Conservation (phyloP, 2,113 vertebrate species). For the Struthio camelus region DNA sequence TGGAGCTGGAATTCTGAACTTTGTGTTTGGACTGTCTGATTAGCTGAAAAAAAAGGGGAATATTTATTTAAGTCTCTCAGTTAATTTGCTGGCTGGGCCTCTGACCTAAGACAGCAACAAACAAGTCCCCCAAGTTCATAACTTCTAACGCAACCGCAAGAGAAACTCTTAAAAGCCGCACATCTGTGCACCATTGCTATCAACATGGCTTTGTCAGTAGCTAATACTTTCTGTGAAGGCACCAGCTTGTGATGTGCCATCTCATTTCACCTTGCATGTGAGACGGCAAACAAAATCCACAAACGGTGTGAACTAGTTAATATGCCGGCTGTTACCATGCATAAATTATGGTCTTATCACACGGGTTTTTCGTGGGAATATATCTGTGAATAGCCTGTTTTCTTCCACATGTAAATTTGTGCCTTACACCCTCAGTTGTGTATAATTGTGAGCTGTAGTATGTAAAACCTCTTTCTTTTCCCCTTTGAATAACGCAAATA, state of each 20-base stretch:
- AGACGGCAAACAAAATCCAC: slow-evolving; percentile 81
- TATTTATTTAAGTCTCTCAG: slow-evolving; percentile 92
- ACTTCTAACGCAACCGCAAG: slow-evolving; percentile 68
- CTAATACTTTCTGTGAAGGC: slow-evolving; percentile 81
- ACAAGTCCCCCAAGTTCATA: slow-evolving; percentile 61
- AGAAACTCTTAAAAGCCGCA: slow-evolving; percentile 74
- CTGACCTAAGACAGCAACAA: slow-evolving; percentile 73
- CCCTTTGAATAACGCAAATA: slow-evolving; percentile 75
- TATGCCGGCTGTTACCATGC: slow-evolving; percentile 79
- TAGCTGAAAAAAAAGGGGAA: slow-evolving; percentile 78
- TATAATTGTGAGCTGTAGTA: slow-evolving; percentile 89
- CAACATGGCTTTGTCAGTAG: slow-evolving; percentile 84
- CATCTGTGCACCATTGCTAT: slow-evolving; percentile 72
- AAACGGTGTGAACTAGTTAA: slow-evolving; percentile 76
- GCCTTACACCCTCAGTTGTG: slow-evolving; percentile 99
- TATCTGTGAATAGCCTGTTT: slow-evolving; percentile 91
- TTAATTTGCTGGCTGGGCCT: slow-evolving; percentile 76
- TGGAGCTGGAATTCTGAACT: slow-evolving; percentile 86
- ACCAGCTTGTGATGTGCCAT: slow-evolving; percentile 83
- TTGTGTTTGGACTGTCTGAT: slow-evolving; percentile 79
- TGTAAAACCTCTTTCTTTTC: slow-evolving; percentile 64
- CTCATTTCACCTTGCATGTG: slow-evolving; percentile 89
- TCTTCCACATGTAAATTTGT: slow-evolving; percentile 99
- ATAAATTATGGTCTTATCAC: slow-evolving; percentile 78
- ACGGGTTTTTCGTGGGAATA: slow-evolving; percentile 79